A percentile compares a stretch with the other conserved stretches of the same genome.
Evolutionary conservation across 2,888 invertebrate species (phyloP).

Genomic region (Chaetoderma sp.): DNA sequence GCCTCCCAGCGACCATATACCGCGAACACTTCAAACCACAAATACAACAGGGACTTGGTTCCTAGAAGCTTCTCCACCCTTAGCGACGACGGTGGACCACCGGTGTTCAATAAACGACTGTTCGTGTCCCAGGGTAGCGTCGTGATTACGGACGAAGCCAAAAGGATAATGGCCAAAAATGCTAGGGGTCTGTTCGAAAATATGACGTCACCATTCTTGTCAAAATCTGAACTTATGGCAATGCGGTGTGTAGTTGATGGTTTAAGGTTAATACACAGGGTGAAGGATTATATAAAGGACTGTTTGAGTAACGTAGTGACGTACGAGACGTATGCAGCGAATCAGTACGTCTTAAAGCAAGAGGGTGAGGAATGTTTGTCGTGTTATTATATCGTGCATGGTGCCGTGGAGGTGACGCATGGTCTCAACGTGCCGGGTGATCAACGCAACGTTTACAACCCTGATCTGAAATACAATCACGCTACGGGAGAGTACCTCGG

Average conservation of each 20-base stretch:
- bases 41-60: too few species aligned
- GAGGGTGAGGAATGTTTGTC: conserved; percentile 45
- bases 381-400: conserved; percentile 55
- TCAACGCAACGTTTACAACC: conserved; percentile 52
- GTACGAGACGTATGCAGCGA: conserved; percentile 46
- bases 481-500: conserved; percentile 58
- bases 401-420: conserved; percentile 56
- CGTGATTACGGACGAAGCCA: conserved; percentile 50
- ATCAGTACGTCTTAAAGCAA: conserved; percentile 47
- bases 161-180: conserved; percentile 48
- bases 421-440: conserved; percentile 42
- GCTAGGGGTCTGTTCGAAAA: conserved; percentile 15
- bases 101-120: conserved; percentile 56
- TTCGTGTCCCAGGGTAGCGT: conserved; percentile 48
- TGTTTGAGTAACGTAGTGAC: conserved; percentile 49
- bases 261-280: conserved; percentile 51
- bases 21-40: too few species aligned
- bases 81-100: conserved; percentile 46
- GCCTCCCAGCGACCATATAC: too few species aligned
- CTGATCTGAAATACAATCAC: conserved; percentile 59
- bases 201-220: conserved; percentile 21
- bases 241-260: conserved; percentile 54
- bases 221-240: conserved; percentile 43
- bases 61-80: too few species aligned
- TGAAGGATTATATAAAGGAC: conserved; percentile 53